phyloP scores from a whole-genome alignment of 92 coral and sea anemone species.

The Zoanthus solanderi region DNA sequence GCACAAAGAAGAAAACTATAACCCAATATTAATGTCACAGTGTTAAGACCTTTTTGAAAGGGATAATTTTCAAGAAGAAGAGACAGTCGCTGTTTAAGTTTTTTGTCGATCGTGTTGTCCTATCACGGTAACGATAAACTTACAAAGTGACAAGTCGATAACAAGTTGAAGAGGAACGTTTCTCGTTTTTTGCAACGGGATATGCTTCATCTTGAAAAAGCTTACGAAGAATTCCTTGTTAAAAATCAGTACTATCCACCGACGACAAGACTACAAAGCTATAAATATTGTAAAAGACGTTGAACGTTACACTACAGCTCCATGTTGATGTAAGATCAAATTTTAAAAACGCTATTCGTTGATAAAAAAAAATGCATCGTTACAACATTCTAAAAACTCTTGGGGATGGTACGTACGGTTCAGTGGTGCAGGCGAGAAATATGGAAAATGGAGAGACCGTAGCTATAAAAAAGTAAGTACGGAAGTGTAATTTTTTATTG shows the following conservation, averaged over 20 bases:
- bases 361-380: slow-evolving; percentile 87
- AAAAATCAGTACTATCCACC: background rate
- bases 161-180: background rate
- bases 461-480: slow-evolving; percentile 91
- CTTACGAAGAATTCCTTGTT: background rate
- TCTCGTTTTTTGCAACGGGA: background rate
- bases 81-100: background rate
- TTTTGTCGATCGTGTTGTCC: background rate
- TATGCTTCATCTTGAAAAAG: background rate
- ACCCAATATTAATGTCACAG: background rate
- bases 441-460: slow-evolving; percentile 96
- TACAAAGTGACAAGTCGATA: background rate
- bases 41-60: background rate
- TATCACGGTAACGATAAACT: background rate
- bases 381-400: slow-evolving; percentile 84
- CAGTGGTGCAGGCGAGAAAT: slow-evolving; percentile 90
- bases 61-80: slow-evolving; percentile 1
- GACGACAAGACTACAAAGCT: background rate
- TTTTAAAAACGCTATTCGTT: background rate
- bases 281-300: background rate
- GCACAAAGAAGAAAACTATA: background rate
- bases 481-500: background rate
- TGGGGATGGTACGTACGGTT: slow-evolving; percentile 97
- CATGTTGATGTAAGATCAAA: background rate
- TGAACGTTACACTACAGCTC: background rate